Percentiles rank a stretch among this genome's conserved stretches.
Evolutionary conservation across 2,888 invertebrate genomes (phyloP).

Genomic region (Sipunculus nudus): DNA sequence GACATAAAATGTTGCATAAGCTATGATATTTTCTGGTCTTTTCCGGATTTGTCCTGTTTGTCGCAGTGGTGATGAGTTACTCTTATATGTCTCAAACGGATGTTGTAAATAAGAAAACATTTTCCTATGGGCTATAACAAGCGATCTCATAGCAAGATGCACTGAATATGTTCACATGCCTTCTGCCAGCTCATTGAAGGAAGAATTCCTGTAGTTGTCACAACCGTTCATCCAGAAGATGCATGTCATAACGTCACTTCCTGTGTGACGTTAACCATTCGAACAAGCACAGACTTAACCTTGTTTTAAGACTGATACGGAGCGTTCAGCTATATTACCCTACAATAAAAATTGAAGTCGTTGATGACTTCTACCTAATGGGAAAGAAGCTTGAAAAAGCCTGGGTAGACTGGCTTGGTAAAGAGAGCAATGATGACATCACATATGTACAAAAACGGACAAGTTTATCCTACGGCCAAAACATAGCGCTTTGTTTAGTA

Average conservation of each 20-base stretch:
- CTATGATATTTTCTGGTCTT: too few relatives aligned
- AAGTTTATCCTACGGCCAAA: neutral
- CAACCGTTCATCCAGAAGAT: neutral
- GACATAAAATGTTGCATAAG: too few relatives aligned
- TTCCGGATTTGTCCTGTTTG: too few relatives aligned
- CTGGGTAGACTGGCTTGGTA: neutral
- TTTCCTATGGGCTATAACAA: too few relatives aligned
- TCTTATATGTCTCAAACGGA: too few relatives aligned
- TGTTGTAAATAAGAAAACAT: too few relatives aligned
- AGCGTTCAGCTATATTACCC: neutral
- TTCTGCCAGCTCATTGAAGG: neutral
- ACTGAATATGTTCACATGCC: neutral
- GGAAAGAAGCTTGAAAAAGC: neutral
- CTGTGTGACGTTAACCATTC: neutral
- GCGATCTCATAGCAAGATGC: too few relatives aligned
- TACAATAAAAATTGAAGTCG: neutral
- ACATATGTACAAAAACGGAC: neutral
- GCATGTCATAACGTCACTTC: neutral
- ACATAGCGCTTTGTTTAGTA: neutral
- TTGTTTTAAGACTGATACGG: neutral
- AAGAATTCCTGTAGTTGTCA: neutral
- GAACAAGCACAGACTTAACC: neutral
- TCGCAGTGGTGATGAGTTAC: too few relatives aligned
- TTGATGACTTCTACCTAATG: neutral
- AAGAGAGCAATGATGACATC: neutral